These are phyloP conservation scores for Scotopteryx bipunctaria DNA, from an alignment of 2,888 invertebrate genomes.

Conservation along the genomic window DNA sequence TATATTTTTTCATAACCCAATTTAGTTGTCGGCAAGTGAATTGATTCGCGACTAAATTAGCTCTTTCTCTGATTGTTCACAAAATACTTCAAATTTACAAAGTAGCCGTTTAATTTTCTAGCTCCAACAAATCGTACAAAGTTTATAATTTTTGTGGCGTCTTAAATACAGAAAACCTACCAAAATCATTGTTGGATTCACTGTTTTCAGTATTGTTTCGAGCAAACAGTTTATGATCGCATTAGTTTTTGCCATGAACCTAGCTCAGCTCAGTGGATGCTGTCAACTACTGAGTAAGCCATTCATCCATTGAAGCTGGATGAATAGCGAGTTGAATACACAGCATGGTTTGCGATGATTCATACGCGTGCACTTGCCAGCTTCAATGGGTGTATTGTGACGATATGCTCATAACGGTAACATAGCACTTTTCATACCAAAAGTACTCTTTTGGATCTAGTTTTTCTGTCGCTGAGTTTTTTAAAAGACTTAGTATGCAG, in stretches of 20 bases:
- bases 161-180: too few species aligned
- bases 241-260: constrained; percentile 1
- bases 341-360: constrained; percentile 30
- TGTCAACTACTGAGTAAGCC: constrained; percentile 13
- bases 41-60: too few species aligned
- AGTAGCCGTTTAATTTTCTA: too few species aligned
- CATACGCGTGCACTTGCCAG: constrained; percentile 28
- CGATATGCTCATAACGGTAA: constrained; percentile 27
- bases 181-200: too few species aligned
- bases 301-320: constrained; percentile 21
- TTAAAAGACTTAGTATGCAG: too few species aligned
- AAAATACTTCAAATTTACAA: too few species aligned
- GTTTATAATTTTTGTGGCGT: too few species aligned
- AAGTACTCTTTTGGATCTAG: constrained; percentile 2
- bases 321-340: constrained; percentile 32
- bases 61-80: too few species aligned
- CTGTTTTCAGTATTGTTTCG: too few species aligned
- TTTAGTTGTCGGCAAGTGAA: too few species aligned
- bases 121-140: too few species aligned
- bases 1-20: neutral
- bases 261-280: constrained; percentile 1
- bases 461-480: neutral
- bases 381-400: constrained; percentile 30
- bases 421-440: constrained; percentile 16
- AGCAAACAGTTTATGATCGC: too few species aligned